Evolutionary conservation across 1,140 invertebrate species (phyloP), one percentile per base, ranked within the genome.

Genomic region (Wiebesia pumilae): DNA sequence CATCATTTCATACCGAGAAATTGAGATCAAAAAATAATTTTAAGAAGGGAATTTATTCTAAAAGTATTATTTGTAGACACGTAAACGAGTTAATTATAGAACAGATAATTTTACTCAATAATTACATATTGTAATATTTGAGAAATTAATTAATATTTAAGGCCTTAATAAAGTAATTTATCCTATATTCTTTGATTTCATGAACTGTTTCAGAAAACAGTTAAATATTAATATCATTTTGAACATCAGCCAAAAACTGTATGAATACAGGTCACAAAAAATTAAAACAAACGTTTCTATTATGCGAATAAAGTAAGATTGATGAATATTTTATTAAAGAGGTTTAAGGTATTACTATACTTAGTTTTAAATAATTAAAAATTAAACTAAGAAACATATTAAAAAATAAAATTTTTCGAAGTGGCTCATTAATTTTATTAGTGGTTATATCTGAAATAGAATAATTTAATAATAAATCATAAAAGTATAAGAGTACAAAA

Each of bases 171-270:
- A 35, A 40, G 30, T 40, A 40, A 35, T 75, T 75, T n/a, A 75
- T 75, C 71, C 10, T 43, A 75, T 43, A 38, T 80, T 65, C 35
- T 38, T 80, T 27, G 19, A 79, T 79, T 79, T 79, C 38, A 80
- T 62, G 35, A 38, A 62, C n/a, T 9, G 51, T 75, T 78, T 65
- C 24, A 65, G 54, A 85, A 85, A 80, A 85, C 43, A 54, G 19
- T 71, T 43, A 54, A 73, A 65, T 85, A 80, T 85, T 27, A 81
- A 80, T 81, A 75, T 86, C 51, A 24, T 86, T 81, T 86, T 81
- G 84, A 86, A 43, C 51, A 33, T 73, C 62, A 69, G 84, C 84
- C 84, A 86, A 85, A 38, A 85, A 35, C 33, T n/a, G 35, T 47
- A n/a, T 24, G 16, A 40, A 81, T 75, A 30, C 79, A 40, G 79